Base-by-base conservation (phyloP, 1,140 invertebrate genomes). In the Tribolium madens region DNA sequence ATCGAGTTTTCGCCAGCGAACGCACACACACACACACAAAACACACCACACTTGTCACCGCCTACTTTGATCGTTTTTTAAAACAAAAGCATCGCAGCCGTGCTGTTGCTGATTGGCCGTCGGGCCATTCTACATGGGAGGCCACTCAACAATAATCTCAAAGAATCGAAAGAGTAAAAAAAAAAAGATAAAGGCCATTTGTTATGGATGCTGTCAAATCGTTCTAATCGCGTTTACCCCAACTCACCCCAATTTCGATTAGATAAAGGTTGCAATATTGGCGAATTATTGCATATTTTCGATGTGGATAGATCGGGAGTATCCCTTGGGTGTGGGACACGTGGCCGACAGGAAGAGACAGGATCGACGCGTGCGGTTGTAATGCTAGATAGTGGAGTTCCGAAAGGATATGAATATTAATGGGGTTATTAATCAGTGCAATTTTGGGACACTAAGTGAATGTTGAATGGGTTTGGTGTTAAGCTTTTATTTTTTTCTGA, bases 11-110 rank as follows among this genome's bases (percentile, higher is more conserved):
- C 52, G 52, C 52, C 52, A 17, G 1, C 1, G 14, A 53, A 15
- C 50, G 15, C 2, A 53, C 50, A 15, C 50, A 53, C 12, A 57
- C 52, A 21, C 52, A 57, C 52, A 57, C 52, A 57, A 31, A 42
- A 42, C 52, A 57, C 52, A 17, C 15, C 52, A 17, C 15, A 57
- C 52, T 57, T 64, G 57, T 64, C 57, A 33, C 57, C 57, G 57
- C 57, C 57, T 64, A 64, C 57, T 64, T 64, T 64, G 57, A 64
- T 64, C 57, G 21, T 64, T 64, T 64, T 64, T 64, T 64, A 33
- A 31, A 64, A 64, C 57, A 64, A 64, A 64, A 64, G 14, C 15
- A 5, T 9, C 21, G 26, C 7, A 33, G 57, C 57, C 57, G 57
- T 64, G 57, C 57, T 14, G 57, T 64, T 33, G 57, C 57, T 64